Evolutionary conservation across 1,140 invertebrate genomes (phyloP).

Genomic region (Tachypleus tridentatus): DNA sequence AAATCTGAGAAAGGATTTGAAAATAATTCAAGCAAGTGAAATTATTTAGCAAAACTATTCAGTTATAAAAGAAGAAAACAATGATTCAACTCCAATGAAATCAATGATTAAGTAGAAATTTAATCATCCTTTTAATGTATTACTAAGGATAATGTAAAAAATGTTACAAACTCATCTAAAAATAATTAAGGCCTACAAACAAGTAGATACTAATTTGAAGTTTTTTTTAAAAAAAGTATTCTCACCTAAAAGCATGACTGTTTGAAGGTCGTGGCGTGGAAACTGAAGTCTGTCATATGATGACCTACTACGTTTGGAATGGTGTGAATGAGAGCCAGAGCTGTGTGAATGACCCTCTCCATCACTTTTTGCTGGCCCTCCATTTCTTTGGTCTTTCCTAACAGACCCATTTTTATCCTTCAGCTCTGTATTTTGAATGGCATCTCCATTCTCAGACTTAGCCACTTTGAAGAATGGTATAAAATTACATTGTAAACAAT

Average conservation of each 20-base stretch:
- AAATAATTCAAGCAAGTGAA: no score
- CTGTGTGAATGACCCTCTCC: conserved; percentile 25
- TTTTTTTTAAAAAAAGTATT: neutral
- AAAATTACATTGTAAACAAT: no score
- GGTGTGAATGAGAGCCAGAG: neutral
- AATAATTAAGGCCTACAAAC: no score
- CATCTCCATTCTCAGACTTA: no score
- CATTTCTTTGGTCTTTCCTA: conserved; percentile 4
- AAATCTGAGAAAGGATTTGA: no score
- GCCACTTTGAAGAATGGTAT: conserved; percentile 26
- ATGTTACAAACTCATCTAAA: neutral
- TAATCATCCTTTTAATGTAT: no score
- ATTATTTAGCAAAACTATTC: no score
- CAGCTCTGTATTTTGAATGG: no score
- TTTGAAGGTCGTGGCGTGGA: conserved; percentile 56
- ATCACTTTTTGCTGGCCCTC: conserved; percentile 21
- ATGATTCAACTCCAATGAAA: no score
- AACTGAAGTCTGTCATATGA: conserved; percentile 63
- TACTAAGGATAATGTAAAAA: neutral
- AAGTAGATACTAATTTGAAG: no score
- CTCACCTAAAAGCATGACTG: conserved; percentile 61
- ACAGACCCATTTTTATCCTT: conserved; percentile 19
- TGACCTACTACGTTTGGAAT: conserved; percentile 28
- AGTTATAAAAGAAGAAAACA: no score
- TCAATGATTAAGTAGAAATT: no score